Percentiles rank a stretch among this genome's conserved stretches.
phyloP scores from a whole-genome alignment of 2,888 invertebrate species.

The Stegana nigrithorax region DNA sequence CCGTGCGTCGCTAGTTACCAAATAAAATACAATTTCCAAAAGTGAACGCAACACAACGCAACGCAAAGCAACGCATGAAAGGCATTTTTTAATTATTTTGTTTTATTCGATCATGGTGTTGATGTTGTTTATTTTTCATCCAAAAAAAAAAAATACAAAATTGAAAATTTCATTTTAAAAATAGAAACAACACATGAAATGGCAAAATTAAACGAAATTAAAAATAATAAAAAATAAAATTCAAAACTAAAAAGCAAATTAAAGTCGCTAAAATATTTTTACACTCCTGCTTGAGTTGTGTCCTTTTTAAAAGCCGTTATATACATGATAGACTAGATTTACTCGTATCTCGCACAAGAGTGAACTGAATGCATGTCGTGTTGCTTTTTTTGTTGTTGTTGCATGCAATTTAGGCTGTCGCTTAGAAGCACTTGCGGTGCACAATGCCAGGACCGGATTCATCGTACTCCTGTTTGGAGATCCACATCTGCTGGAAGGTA shows the following conservation, averaged over 20 bases:
- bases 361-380: slow-evolving; percentile 28
- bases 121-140: slow-evolving; percentile 29
- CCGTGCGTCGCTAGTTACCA: too few species aligned
- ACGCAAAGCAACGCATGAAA: too few species aligned
- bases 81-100: slow-evolving; percentile 5
- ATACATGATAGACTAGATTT: slow-evolving; percentile 1
- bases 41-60: too few species aligned
- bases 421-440: slow-evolving; percentile 98
- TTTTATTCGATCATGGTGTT: slow-evolving; percentile 37
- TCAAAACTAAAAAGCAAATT: background rate
- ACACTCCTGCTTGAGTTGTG: background rate
- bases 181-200: background rate
- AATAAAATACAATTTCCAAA: too few species aligned
- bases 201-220: slow-evolving; percentile 26
- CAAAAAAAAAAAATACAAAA: slow-evolving; percentile 39
- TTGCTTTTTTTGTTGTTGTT: slow-evolving; percentile 24
- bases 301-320: slow-evolving; percentile 2
- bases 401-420: too few species aligned
- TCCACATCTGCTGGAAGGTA: slow-evolving; percentile 94
- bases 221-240: slow-evolving; percentile 24
- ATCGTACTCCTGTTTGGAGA: slow-evolving; percentile 88
- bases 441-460: slow-evolving; percentile 75
- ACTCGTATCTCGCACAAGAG: background rate
- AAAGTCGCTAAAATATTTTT: background rate
- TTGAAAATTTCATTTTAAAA: background rate